Base-by-base conservation (phyloP, 2,113 vertebrate genomes). In the Dipodomys spectabilis region DNA sequence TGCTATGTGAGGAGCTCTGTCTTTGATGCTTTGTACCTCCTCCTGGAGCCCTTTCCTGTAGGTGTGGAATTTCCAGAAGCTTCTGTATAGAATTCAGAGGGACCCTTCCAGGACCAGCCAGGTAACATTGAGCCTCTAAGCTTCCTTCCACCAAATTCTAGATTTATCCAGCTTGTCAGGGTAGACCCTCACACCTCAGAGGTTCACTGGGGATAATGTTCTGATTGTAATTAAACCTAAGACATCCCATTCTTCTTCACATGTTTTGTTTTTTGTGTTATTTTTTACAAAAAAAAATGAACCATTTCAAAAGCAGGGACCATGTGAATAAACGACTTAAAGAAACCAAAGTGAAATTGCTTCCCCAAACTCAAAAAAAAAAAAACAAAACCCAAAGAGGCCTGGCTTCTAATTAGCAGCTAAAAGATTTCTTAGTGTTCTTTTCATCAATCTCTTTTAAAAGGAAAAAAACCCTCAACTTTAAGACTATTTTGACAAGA, bases 401-500 rank as follows among this genome's bases (percentile, higher is more conserved):
- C 67, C 92, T 94, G 60, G 22, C 80, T 96, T 82, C 65, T 93
- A 96, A 95, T 96, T 94, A 96, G 91, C 94, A 49, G 85, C 82
- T 74, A 16, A 84, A 92, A 97, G 93, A 91, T 86, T 90, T 81
- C 86, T 92, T 45, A 88, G 91, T 57, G 90, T 60, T 93, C 60
- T 49, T 57, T 90, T 88, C 96, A 91, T 94, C 95, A 28, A 78
- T 92, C 93, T 92, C 85, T 84, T 90, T 85, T 79, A 78, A 92
- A 32, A 13, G 15, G 32, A 39, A n/a, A 45, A 30, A 69, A 49
- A 64, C 57, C 20, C 67, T 60, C 86, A 53, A 35, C 35, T 87
- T 85, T 28, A 65, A 94, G 92, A 93, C 92, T 96, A 93, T 97
- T 97, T 96, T 97, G 96, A 96, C 96, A 97, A 71, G 95, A 35